Conservation (phyloP, 2,888 invertebrate genomes). For the Epirrita christyi region DNA sequence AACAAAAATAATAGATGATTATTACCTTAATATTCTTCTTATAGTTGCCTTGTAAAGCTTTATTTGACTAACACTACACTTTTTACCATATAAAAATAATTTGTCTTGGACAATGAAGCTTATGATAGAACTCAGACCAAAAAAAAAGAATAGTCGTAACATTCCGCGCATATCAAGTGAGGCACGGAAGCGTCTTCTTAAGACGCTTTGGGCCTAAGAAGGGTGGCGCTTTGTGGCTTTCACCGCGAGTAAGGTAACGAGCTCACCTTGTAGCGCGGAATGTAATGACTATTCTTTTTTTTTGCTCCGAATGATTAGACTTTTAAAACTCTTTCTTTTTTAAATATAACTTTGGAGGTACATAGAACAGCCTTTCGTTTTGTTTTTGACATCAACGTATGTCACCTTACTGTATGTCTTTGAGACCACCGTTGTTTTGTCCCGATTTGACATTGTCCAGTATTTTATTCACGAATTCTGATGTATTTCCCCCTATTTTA, state of each 20-base stretch:
- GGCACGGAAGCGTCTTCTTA: too few species aligned
- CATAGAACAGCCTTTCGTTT: slow-evolving; percentile 83
- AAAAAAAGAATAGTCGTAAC: too few species aligned
- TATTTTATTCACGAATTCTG: slow-evolving; percentile 97
- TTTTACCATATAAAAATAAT: slow-evolving; percentile 77
- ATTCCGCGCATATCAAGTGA: too few species aligned
- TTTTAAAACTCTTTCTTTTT: slow-evolving; percentile 67
- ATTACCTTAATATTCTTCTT: slow-evolving; percentile 48
- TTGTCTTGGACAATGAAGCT: slow-evolving; percentile 77
- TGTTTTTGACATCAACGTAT: slow-evolving; percentile 57
- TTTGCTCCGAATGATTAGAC: slow-evolving; percentile 45
- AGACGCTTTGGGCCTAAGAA: too few species aligned
- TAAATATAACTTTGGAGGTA: slow-evolving; percentile 82
- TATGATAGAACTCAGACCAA: slow-evolving; percentile 45
- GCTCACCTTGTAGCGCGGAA: too few species aligned
- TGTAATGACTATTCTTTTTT: too few species aligned
- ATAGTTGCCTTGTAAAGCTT: slow-evolving; percentile 75
- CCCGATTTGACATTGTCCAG: slow-evolving; percentile 94
- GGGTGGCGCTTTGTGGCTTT: too few species aligned
- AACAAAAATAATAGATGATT: slow-evolving; percentile 42
- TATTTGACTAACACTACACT: slow-evolving; percentile 67
- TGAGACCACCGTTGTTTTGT: slow-evolving; percentile 90
- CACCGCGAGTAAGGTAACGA: too few species aligned
- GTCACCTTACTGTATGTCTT: slow-evolving; percentile 84
- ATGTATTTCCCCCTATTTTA: slow-evolving; percentile 95